Evolutionary conservation across 2,113 vertebrate genomes (phyloP).

Genomic region (Athene cunicularia): DNA sequence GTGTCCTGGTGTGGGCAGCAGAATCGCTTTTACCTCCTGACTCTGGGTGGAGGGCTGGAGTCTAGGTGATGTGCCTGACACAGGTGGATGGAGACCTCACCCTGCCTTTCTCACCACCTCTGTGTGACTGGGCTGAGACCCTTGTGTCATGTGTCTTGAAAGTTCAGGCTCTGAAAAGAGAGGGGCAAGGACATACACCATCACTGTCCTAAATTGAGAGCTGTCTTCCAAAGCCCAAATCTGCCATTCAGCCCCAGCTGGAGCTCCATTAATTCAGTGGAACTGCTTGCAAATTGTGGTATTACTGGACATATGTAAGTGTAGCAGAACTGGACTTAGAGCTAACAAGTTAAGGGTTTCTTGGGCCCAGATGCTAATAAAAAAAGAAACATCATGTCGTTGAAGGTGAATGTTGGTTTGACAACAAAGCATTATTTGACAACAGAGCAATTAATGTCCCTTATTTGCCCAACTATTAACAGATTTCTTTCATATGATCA

Average conservation of each 20-base stretch:
- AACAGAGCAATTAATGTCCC: neutral
- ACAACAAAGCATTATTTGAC: neutral
- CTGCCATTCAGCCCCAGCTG: neutral
- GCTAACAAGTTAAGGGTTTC: neutral
- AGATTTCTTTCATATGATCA: neutral
- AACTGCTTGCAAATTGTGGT: neutral
- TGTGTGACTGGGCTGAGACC: neutral
- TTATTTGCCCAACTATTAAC: neutral
- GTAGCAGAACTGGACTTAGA: neutral
- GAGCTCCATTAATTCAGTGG: neutral
- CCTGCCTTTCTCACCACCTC: neutral
- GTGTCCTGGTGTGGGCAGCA: neutral
- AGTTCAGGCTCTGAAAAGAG: neutral
- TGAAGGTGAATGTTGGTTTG: neutral
- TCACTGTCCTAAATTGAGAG: neutral
- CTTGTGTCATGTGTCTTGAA: accelerated
- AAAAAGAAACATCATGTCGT: neutral
- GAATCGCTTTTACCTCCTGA: neutral
- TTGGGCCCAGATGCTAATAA: neutral
- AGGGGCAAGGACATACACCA: neutral
- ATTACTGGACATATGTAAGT: neutral
- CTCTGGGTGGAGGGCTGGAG: neutral
- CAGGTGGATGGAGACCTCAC: neutral
- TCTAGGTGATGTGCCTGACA: accelerated
- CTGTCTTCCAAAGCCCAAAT: neutral